Base-by-base conservation (phyloP, 2,113 vertebrate genomes). In the Neogobius melanostomus region DNA sequence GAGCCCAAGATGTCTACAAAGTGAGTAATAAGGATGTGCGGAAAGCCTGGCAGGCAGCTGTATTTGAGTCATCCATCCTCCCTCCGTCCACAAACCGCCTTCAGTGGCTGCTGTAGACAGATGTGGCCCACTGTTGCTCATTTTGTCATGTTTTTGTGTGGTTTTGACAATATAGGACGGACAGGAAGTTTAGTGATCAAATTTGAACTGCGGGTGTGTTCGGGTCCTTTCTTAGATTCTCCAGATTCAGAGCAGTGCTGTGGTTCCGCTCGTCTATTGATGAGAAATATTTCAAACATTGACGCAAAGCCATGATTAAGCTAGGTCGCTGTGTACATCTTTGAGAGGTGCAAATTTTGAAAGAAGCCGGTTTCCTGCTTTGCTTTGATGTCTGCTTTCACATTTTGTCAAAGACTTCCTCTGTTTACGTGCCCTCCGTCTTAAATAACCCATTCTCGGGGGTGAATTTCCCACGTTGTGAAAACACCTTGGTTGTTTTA, bases 1-100 rank as follows among this genome's bases (percentile, higher is more conserved):
- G 71, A 85, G 70, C 68, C 73, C 15, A 66, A 79, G 28, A 84
- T 89, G 83, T 84, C 78, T 86, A 75, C 78, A 77, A 69, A 75
- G 52, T 90, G 88, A 87, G 87, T 87, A 90, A 91, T 89, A 83
- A 88, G 88, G 82, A 91, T 91, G 85, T 91, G 87, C 81, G 81
- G 82, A 90, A 89, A 90, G 82, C 79, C 82, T 79, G 79, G 83
- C 79, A 79, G 85, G 76, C 89, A 90, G 87, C 86, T 90, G 89
- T 75, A 69, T 75, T 85, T 90, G 88, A 91, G 86, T 90, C 90
- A 90, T 79, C 74, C 74, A 74, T 88, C 77, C 84, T 77, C 77
- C 71, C 64, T 69, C 66, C 68, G 46, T 56, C 44, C 57, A 67
- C 72, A 72, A 0, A 16, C 57, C 17, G 16, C 71, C 72, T 81